Evolutionary conservation across 2,888 invertebrate genomes (phyloP).

Genomic region (Osedax fenrisi): DNA sequence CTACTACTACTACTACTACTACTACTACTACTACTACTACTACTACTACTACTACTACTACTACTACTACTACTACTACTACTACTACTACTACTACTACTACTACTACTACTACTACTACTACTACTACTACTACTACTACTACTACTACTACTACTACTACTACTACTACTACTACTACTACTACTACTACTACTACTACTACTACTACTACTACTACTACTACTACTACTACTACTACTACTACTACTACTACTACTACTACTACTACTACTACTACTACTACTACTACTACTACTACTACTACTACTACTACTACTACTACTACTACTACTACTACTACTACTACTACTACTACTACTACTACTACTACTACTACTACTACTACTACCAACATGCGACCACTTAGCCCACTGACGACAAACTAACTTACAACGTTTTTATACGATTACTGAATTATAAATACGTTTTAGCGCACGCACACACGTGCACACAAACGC

Average conservation of each 20-base stretch:
- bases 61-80: constrained; percentile 3
- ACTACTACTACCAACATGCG: too few relatives aligned
- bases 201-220: neutral
- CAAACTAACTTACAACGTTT: too few relatives aligned
- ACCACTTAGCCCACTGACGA: too few relatives aligned
- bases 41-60: neutral
- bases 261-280: neutral
- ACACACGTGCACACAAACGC: too few relatives aligned
- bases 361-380: neutral
- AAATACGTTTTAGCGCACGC: too few relatives aligned
- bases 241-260: neutral
- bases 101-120: neutral
- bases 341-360: neutral
- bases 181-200: constrained; percentile 1
- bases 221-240: neutral
- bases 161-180: too few relatives aligned
- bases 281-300: neutral
- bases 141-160: too few relatives aligned
- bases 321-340: neutral
- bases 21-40: neutral
- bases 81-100: neutral
- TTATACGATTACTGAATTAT: too few relatives aligned
- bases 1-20: neutral
- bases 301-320: constrained; percentile 3
- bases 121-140: too few relatives aligned